Evolutionary conservation across 2,113 vertebrate species (phyloP).

Genomic region (Chlorocebus sabaeus): DNA sequence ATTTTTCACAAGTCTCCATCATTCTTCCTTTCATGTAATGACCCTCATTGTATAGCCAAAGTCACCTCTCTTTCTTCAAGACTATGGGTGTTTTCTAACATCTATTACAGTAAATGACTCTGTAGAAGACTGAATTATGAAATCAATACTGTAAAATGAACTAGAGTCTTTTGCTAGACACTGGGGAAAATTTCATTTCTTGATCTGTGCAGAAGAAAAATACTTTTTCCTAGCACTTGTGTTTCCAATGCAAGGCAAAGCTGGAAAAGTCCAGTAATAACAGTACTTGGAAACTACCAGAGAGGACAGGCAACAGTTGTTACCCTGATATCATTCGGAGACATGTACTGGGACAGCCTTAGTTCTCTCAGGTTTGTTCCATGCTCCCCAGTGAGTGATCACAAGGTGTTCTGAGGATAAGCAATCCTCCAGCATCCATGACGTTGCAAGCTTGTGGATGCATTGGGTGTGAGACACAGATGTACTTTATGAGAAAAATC

Average conservation of each 20-base stretch:
- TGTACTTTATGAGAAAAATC: background rate
- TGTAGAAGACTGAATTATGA: conserved; percentile 34
- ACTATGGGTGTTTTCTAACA: conserved; percentile 32
- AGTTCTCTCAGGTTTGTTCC: background rate
- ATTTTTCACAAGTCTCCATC: background rate
- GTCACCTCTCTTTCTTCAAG: conserved; percentile 17
- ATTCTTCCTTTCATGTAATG: background rate
- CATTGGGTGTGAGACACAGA: background rate
- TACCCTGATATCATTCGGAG: background rate
- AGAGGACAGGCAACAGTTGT: fast-evolving
- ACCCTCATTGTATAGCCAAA: background rate
- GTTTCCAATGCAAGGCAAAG: background rate
- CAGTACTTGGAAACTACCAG: background rate
- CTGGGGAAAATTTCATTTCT: background rate
- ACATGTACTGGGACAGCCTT: background rate
- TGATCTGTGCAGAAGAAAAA: background rate
- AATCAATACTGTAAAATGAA: conserved; percentile 53
- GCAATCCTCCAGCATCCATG: background rate
- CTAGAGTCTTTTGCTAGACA: background rate
- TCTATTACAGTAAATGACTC: conserved; percentile 39
- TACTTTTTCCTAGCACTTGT: background rate
- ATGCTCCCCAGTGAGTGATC: background rate
- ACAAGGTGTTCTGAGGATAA: background rate
- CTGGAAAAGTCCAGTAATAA: background rate
- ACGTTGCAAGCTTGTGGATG: background rate